Conservation (phyloP, 2,113 vertebrate species). For the Cepphus grylle region DNA sequence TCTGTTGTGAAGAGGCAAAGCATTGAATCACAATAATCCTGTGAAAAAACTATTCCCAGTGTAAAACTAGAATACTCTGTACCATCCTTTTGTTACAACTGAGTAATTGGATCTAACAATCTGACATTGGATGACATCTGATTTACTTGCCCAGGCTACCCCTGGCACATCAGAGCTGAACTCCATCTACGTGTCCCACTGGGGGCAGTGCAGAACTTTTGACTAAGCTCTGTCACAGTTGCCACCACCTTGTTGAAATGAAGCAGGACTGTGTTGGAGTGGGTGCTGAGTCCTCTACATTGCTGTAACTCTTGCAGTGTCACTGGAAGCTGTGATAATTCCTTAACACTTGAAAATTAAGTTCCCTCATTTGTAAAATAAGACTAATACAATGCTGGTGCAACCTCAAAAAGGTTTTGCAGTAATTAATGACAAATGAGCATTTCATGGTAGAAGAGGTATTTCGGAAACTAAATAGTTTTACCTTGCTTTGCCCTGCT, state of each 20-base stretch:
- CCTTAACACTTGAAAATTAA: neutral
- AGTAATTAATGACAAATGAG: neutral
- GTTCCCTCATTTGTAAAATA: neutral
- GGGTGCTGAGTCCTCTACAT: neutral
- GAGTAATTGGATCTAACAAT: neutral
- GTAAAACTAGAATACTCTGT: neutral
- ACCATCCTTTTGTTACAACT: neutral
- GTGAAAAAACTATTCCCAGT: neutral
- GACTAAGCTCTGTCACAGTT: neutral
- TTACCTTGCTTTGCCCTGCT: neutral
- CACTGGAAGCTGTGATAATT: neutral
- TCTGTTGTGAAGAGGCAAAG: neutral
- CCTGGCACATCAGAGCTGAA: neutral
- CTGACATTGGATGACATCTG: neutral
- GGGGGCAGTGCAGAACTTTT: neutral
- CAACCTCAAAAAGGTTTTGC: neutral
- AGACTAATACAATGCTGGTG: neutral
- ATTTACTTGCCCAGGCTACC: neutral
- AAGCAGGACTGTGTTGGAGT: neutral
- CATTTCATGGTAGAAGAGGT: neutral
- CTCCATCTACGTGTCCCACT: neutral
- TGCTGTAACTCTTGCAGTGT: neutral
- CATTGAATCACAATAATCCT: neutral
- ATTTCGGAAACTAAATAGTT: neutral
- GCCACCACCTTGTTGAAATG: neutral